A percentile compares a stretch with the other conserved stretches of the same genome.
Evolutionary conservation across 2,113 vertebrate genomes (phyloP).

Genomic region (Piaya cayana): DNA sequence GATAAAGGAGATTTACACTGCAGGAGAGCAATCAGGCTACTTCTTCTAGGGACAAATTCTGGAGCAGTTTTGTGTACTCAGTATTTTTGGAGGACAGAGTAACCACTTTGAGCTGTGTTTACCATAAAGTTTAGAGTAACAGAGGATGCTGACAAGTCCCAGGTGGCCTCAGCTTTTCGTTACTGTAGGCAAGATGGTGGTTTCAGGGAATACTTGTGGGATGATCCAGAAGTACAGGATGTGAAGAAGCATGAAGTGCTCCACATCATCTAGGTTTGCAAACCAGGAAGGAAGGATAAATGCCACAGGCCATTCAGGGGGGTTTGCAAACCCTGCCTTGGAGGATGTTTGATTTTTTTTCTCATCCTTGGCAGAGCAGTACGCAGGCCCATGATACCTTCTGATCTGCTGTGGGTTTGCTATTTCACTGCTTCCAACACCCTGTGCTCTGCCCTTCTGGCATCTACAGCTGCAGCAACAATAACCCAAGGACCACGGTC

Average conservation of each 20-base stretch:
- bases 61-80: not conserved
- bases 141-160: not conserved
- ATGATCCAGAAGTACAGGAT: not conserved
- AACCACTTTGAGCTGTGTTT: not conserved
- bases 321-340: not conserved
- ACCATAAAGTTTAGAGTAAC: not conserved
- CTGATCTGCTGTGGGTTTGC: not conserved
- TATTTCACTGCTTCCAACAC: not conserved
- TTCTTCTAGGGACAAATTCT: not conserved
- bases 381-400: fast-evolving
- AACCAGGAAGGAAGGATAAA: not conserved
- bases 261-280: not conserved
- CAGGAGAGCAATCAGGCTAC: not conserved
- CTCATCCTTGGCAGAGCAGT: not conserved
- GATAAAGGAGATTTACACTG: not conserved
- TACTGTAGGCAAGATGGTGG: not conserved
- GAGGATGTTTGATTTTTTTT: not conserved
- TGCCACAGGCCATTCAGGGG: not conserved
- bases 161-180: not conserved
- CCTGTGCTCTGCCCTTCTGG: not conserved
- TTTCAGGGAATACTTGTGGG: not conserved
- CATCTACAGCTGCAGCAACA: not conserved
- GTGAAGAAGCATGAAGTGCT: not conserved
- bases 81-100: not conserved
- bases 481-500: not conserved